These are phyloP conservation scores for Danio albolineatus DNA, from an alignment of 2,797 vertebrate genomes.

Conservation along the genomic window DNA sequence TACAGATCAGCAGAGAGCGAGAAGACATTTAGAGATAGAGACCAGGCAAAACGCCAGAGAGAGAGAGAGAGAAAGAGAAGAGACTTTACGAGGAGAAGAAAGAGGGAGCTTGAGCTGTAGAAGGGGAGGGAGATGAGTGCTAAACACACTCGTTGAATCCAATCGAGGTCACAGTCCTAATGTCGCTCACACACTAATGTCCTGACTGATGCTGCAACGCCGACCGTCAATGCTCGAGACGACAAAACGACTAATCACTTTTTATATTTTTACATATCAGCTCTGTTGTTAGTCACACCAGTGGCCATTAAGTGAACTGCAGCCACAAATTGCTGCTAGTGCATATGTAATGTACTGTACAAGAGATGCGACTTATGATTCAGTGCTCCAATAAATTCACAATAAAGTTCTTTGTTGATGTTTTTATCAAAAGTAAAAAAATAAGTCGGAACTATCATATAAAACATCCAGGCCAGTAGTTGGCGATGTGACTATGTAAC, in stretches of 20 bases:
- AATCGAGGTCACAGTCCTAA: slow-evolving; percentile 50
- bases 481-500: too few relatives aligned
- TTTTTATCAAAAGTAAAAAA: too few relatives aligned
- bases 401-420: too few relatives aligned
- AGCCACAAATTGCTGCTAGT: too few relatives aligned
- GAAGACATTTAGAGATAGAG: slow-evolving; percentile 10
- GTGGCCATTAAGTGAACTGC: too few relatives aligned
- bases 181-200: slow-evolving; percentile 28
- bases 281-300: too few relatives aligned
- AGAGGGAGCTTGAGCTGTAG: slow-evolving; percentile 29
- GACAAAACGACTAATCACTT: not conserved
- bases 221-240: not conserved
- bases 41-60: slow-evolving; percentile 22
- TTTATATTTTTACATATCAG: too few relatives aligned
- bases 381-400: too few relatives aligned
- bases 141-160: slow-evolving; percentile 49
- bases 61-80: slow-evolving; percentile 35
- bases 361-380: too few relatives aligned
- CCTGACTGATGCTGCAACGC: slow-evolving; percentile 2
- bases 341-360: too few relatives aligned
- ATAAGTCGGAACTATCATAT: too few relatives aligned
- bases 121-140: slow-evolving; percentile 33
- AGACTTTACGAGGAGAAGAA: slow-evolving; percentile 38
- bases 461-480: too few relatives aligned
- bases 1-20: slow-evolving; percentile 36